Percentiles rank a stretch among this genome's conserved stretches.
Conservation (phyloP, 2,888 invertebrate genomes). For the Hecatera dysodea region DNA sequence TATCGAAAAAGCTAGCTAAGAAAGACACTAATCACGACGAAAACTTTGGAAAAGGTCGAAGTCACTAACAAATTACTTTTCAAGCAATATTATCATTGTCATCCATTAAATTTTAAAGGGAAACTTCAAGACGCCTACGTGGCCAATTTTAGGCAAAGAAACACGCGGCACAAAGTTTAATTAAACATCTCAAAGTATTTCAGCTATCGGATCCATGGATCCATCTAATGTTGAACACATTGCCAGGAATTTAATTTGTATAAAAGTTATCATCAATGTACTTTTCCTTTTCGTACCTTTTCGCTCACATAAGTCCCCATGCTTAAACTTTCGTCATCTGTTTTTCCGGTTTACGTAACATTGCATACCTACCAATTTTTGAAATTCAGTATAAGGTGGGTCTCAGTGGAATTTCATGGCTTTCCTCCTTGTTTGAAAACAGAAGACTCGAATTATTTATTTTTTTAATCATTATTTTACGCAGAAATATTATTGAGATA, state of each 20-base stretch:
- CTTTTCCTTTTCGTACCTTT: conserved; percentile 30
- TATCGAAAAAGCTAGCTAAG: background rate
- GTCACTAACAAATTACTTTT: conserved; percentile 29
- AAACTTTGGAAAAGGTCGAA: conserved; percentile 24
- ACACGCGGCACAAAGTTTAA: conserved; percentile 35
- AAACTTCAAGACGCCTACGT: conserved; percentile 14
- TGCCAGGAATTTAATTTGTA: conserved; percentile 53
- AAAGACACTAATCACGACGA: background rate
- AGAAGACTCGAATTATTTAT: background rate
- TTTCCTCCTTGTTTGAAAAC: conserved; percentile 12
- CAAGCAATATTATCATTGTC: conserved; percentile 21
- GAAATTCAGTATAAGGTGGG: conserved; percentile 31
- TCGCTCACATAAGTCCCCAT: conserved; percentile 27
- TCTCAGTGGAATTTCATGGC: conserved; percentile 35
- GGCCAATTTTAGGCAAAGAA: conserved; percentile 17
- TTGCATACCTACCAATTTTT: conserved; percentile 51
- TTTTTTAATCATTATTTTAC: background rate
- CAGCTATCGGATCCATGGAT: conserved; percentile 22
- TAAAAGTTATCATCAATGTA: conserved; percentile 46
- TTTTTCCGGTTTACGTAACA: conserved; percentile 56
- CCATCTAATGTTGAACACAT: conserved; percentile 29
- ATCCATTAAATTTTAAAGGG: conserved; percentile 24
- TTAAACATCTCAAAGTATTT: conserved; percentile 54
- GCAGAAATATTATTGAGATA: background rate
- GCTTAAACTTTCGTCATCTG: conserved; percentile 46